A percentile compares a stretch with the other conserved stretches of the same genome.
Evolutionary conservation across 2,888 invertebrate species (phyloP).

Genomic region (Malthinus flaveolus): DNA sequence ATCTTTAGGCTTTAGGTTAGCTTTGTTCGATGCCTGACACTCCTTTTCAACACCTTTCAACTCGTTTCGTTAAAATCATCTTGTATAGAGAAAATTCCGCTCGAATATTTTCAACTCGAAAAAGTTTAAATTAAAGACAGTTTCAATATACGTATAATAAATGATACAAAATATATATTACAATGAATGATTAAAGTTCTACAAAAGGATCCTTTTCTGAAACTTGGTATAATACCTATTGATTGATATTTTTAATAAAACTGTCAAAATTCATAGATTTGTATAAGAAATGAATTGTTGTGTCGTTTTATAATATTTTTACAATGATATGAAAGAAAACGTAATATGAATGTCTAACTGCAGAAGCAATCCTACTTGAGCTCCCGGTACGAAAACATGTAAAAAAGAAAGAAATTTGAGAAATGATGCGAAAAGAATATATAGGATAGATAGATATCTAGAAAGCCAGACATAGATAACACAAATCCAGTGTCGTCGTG

Average conservation of each 20-base stretch:
- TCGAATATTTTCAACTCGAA: no score
- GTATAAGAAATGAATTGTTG: conserved; percentile 17
- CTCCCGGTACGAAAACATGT: conserved; percentile 19
- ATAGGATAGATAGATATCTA: conserved; percentile 51
- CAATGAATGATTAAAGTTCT: not conserved
- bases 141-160: no score
- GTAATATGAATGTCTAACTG: conserved; percentile 34
- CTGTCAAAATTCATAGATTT: conserved; percentile 19
- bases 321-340: conserved; percentile 18
- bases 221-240: conserved; percentile 8
- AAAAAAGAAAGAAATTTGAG: conserved; percentile 35
- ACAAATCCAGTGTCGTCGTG: conserved; percentile 53
- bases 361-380: conserved; percentile 32
- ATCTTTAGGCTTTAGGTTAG: no score
- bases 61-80: no score
- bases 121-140: no score
- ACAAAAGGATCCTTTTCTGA: no score
- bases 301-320: conserved; percentile 21
- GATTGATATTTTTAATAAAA: conserved; percentile 26
- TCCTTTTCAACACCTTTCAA: no score
- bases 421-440: conserved; percentile 49
- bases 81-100: no score
- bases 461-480: conserved; percentile 51
- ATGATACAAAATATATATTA: not conserved
- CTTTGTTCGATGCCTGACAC: no score